Evolutionary conservation across 2,797 vertebrate species (phyloP).

Genomic region (Rhinatrema bivittatum): DNA sequence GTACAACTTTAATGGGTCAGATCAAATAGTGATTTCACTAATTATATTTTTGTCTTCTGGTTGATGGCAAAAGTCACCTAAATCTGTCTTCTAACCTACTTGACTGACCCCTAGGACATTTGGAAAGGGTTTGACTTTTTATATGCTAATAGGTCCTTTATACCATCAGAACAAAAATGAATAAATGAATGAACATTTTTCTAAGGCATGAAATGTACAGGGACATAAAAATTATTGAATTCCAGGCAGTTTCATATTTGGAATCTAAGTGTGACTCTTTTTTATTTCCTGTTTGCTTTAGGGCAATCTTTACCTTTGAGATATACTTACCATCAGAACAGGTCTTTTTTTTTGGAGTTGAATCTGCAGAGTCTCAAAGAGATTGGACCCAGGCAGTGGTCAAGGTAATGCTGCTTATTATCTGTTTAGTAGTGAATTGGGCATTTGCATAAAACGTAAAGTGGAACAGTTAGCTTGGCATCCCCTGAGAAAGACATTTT

Average conservation of each 20-base stretch:
- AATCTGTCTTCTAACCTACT: no score
- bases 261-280: slow-evolving; percentile 17
- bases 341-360: slow-evolving; percentile 74
- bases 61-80: no score
- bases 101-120: no score
- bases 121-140: slow-evolving; percentile 6
- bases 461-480: slow-evolving; percentile 7
- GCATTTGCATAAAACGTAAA: slow-evolving; percentile 14
- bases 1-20: no score
- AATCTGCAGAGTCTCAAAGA: slow-evolving; percentile 72
- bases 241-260: slow-evolving; percentile 4
- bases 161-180: neutral
- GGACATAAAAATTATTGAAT: neutral
- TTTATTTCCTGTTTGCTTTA: slow-evolving; percentile 38
- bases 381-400: slow-evolving; percentile 84
- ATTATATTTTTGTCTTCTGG: no score
- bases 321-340: slow-evolving; percentile 82
- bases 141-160: neutral
- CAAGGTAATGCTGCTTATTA: slow-evolving; percentile 68
- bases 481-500: slow-evolving; percentile 12
- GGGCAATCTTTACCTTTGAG: slow-evolving; percentile 85
- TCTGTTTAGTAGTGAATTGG: slow-evolving; percentile 18
- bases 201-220: neutral
- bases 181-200: slow-evolving; percentile 5
- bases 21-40: no score